Base-by-base conservation (phyloP, 2,113 vertebrate genomes). In the Phylloscopus trochiloides region DNA sequence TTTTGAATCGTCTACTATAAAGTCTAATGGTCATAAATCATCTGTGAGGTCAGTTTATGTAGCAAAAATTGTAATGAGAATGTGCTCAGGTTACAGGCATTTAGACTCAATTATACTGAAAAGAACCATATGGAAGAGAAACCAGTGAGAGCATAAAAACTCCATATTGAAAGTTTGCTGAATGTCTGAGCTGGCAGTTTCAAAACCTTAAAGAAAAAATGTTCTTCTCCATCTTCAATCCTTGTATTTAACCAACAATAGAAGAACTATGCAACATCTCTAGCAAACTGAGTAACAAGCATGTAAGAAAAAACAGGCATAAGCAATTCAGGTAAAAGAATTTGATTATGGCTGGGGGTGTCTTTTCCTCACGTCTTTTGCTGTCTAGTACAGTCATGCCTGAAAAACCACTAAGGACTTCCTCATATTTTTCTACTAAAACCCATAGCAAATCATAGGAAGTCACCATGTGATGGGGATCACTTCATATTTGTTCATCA, bases 81-180 rank as follows among this genome's bases (percentile, higher is more conserved):
- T 77, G 88, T 73, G 94, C 92, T 98, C 97, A 92, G 78, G 96
- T 98, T 98, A 97, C 97, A 97, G 90, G 91, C 96, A 97, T 98
- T 97, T 98, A 97, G 95, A 96, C 73, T 97, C 96, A 97, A 98
- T 98, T 98, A 97, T 91, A 97, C 11, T 98, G 97, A 98, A 96
- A 97, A 96, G 96, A 98, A 98, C 97, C 97, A 98, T 97, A 97
- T 98, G 98, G 98, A 96, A 96, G 79, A 96, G 95, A 98, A 98
- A 98, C 57, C 55, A 77, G 93, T 96, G 90, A 96, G 19, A 94
- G 66, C 84, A 90, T 71, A 94, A 96, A 77, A 96, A 93, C 71
- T 93, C 54, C 88, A 96, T 97, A 96, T 11, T 55, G 57, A 58
- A 90, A 94, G 71, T 95, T 96, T 94, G 84, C 91, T 96, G 81